These are phyloP conservation scores for Xylota segnis DNA, from an alignment of 2,888 invertebrate species.

Conservation along the genomic window DNA sequence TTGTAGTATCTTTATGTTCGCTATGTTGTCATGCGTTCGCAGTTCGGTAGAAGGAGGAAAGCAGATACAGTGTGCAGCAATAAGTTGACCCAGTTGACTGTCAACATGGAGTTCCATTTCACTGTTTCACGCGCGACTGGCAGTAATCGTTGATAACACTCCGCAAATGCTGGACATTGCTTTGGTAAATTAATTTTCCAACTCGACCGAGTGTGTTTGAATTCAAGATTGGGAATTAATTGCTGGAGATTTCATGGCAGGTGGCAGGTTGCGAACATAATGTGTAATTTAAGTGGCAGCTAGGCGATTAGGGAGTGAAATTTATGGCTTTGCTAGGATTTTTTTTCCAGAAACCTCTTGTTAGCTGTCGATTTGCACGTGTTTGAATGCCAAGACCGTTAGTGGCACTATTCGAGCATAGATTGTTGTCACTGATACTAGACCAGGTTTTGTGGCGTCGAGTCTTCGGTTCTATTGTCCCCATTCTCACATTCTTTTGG, in stretches of 20 bases:
- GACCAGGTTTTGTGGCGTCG: neutral
- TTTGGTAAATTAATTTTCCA: slow-evolving; percentile 55
- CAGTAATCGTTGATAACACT: slow-evolving; percentile 69
- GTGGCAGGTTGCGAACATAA: slow-evolving; percentile 62
- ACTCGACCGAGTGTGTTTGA: slow-evolving; percentile 3
- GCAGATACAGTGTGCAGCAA: slow-evolving; percentile 58
- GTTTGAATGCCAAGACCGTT: slow-evolving; percentile 38
- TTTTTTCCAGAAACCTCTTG: slow-evolving; percentile 53
- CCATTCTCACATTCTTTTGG: slow-evolving; percentile 27
- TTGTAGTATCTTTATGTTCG: slow-evolving; percentile 61
- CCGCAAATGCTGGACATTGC: slow-evolving; percentile 35
- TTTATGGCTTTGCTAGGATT: slow-evolving; percentile 47
- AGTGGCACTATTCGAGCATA: neutral
- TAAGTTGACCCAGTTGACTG: slow-evolving; percentile 71
- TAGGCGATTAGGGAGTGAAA: slow-evolving; percentile 57
- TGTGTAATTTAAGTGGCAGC: slow-evolving; percentile 67
- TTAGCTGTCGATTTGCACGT: slow-evolving; percentile 50
- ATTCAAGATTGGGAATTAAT: slow-evolving; percentile 64
- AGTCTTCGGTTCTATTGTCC: neutral
- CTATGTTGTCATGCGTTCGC: slow-evolving; percentile 58
- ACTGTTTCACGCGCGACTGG: slow-evolving; percentile 56
- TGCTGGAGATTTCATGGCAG: slow-evolving; percentile 61
- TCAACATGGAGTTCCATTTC: slow-evolving; percentile 67
- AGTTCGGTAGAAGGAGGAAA: slow-evolving; percentile 49
- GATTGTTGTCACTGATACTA: neutral